A percentile compares a stretch with the other conserved stretches of the same genome.
Conservation (phyloP, 1,140 invertebrate species). For the Macrobrachium nipponense region DNA sequence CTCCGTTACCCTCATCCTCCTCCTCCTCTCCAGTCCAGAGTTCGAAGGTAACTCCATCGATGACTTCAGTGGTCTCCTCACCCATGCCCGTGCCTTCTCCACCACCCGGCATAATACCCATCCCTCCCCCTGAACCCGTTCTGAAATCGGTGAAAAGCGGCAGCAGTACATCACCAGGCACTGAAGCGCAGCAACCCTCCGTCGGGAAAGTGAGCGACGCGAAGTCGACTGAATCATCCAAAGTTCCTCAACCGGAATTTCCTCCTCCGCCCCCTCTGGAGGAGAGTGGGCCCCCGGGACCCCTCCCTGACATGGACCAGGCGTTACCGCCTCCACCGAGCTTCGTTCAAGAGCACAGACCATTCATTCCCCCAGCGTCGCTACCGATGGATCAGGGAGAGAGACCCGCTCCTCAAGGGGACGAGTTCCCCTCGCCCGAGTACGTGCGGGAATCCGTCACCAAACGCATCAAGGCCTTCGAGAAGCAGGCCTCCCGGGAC, state of each 20-base stretch:
- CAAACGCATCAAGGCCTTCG: slow-evolving; percentile 55
- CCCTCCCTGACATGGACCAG: not conserved
- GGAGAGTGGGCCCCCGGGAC: not conserved
- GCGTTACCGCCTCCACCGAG: slow-evolving; percentile 48
- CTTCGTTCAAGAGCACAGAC: slow-evolving; percentile 27
- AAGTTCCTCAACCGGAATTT: slow-evolving; percentile 2
- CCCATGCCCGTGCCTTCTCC: not conserved
- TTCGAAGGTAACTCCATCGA: not conserved
- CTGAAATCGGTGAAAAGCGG: slow-evolving; percentile 26
- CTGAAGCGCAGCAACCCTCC: not conserved
- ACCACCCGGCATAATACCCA: slow-evolving; percentile 23
- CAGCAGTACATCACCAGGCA: not conserved
- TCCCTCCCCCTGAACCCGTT: slow-evolving; percentile 30
- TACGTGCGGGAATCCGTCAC: slow-evolving; percentile 59
- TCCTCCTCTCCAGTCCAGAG: not conserved
- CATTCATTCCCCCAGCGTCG: not conserved
- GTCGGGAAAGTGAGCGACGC: not conserved
- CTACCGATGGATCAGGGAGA: not conserved
- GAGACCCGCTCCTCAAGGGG: not conserved
- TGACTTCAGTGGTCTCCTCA: not conserved
- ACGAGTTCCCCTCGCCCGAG: slow-evolving; percentile 30
- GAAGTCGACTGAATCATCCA: too few relatives aligned
- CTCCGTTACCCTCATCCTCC: not conserved
- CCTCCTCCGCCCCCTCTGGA: slow-evolving; percentile 52
- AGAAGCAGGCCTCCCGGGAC: slow-evolving; percentile 51